Percentiles rank a stretch among this genome's conserved stretches.
These are phyloP conservation scores for Barypeithes pellucidus DNA, from an alignment of 2,888 invertebrate species.

Conservation along the genomic window DNA sequence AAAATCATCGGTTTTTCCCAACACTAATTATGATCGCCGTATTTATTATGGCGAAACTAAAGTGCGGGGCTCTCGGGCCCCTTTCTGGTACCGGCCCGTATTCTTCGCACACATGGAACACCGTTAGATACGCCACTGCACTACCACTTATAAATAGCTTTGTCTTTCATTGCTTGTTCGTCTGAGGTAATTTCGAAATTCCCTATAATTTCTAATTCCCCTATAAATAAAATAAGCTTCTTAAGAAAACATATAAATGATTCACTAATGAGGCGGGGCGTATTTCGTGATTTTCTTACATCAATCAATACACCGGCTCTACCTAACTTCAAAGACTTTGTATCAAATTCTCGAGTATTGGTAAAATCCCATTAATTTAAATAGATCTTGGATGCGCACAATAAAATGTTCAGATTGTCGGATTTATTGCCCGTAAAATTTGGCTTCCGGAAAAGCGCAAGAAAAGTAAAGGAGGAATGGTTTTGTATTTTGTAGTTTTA, in stretches of 20 bases:
- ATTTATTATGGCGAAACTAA: too few species aligned
- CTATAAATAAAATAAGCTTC: neutral
- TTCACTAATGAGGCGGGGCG: neutral
- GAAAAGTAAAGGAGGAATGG: constrained; percentile 21
- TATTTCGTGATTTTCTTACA: neutral
- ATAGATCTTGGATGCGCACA: constrained; percentile 24
- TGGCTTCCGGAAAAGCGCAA: constrained; percentile 18
- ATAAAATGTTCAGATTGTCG: constrained; percentile 24
- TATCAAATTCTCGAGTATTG: constrained; percentile 19
- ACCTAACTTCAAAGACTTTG: constrained; percentile 19
- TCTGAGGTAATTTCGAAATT: too few species aligned
- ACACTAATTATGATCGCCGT: too few species aligned
- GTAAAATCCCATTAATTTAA: constrained; percentile 23
- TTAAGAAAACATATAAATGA: neutral
- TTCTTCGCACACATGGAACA: too few species aligned
- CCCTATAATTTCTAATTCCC: neutral
- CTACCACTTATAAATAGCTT: too few species aligned
- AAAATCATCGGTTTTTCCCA: too few species aligned
- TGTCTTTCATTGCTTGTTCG: too few species aligned
- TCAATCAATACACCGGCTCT: constrained; percentile 5
- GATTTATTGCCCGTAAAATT: constrained; percentile 27
- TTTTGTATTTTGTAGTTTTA: constrained; percentile 28
- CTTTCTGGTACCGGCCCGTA: too few species aligned
- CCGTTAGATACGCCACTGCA: too few species aligned
- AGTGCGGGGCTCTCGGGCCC: too few species aligned